Evolutionary conservation across 2,797 vertebrate genomes (phyloP).

Genomic region (Muscicapa comitata): DNA sequence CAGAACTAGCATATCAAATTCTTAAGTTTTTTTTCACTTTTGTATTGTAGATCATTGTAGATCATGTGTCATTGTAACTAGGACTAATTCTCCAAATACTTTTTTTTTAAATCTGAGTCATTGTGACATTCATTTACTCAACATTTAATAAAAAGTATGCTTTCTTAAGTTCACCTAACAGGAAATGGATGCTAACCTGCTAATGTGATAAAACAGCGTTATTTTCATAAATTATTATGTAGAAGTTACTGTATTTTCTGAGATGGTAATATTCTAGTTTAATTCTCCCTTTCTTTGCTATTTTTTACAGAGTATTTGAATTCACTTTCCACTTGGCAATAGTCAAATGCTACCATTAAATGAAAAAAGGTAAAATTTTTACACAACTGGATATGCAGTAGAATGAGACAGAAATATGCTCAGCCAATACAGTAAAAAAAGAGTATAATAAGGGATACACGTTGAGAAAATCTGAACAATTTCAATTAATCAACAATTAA

Average conservation of each 20-base stretch:
- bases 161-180: neutral
- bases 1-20: neutral
- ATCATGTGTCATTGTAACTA: too few relatives aligned
- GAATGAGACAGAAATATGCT: neutral
- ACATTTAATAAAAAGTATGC: neutral
- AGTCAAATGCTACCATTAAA: neutral
- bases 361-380: neutral
- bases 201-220: neutral
- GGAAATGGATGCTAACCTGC: neutral
- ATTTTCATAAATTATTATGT: neutral
- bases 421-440: neutral
- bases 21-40: neutral
- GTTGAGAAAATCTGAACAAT: neutral
- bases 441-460: neutral
- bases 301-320: neutral
- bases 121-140: neutral
- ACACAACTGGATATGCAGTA: neutral
- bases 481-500: neutral
- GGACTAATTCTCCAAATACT: neutral
- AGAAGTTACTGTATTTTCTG: neutral
- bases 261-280: neutral
- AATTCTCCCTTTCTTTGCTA: neutral
- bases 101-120: neutral
- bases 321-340: neutral
- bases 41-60: neutral